Evolutionary conservation across 2,113 vertebrate species (phyloP).

Genomic region (Perccottus glenii): DNA sequence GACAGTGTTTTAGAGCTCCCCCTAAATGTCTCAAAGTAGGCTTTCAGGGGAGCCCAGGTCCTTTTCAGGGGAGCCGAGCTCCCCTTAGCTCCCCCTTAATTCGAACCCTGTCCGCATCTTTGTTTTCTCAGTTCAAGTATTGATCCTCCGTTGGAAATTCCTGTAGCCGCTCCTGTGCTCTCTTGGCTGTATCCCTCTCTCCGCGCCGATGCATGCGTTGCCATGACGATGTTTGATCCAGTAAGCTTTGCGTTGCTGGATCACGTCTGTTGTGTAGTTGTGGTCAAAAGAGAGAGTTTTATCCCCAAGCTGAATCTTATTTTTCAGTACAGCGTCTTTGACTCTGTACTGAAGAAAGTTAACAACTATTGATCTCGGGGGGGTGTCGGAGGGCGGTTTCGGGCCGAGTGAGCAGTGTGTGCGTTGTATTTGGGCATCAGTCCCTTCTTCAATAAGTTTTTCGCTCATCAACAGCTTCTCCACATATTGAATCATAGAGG

Average conservation of each 20-base stretch:
- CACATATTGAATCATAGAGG: background rate
- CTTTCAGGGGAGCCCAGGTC: no score
- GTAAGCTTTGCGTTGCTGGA: background rate
- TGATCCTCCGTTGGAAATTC: no score
- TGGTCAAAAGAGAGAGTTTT: background rate
- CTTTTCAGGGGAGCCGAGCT: no score
- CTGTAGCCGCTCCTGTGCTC: no score
- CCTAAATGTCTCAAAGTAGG: no score
- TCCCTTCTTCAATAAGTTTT: background rate
- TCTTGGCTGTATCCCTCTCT: no score
- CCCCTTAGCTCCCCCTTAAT: no score
- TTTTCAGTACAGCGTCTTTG: background rate
- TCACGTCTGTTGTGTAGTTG: background rate
- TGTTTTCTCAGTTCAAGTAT: no score
- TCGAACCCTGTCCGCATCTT: no score
- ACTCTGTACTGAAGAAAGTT: background rate
- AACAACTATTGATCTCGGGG: background rate
- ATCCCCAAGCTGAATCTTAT: slow-evolving; percentile 3
- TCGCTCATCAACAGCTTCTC: slow-evolving; percentile 1
- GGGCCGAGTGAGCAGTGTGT: background rate
- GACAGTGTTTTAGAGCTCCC: no score
- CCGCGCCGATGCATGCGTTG: no score
- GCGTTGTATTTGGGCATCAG: background rate
- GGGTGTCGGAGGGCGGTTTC: background rate
- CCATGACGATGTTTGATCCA: no score